Evolutionary conservation across 2,888 invertebrate species (phyloP).

Genomic region (Celastrina argiolus): DNA sequence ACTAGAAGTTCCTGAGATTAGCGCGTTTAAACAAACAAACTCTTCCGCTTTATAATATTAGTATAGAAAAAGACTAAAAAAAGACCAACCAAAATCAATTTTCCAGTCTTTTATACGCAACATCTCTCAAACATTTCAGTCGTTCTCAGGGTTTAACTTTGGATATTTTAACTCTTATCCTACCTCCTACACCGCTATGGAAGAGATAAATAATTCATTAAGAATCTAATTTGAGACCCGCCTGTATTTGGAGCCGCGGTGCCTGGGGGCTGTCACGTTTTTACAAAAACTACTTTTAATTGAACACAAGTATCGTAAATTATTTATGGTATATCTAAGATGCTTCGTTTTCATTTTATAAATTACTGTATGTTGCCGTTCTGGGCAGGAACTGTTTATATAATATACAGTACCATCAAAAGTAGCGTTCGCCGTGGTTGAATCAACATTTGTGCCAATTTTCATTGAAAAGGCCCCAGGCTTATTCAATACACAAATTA

Average conservation of each 20-base stretch:
- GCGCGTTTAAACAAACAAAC: too few relatives aligned
- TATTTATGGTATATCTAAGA: background rate
- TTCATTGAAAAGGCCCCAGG: too few relatives aligned
- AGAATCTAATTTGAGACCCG: constrained; percentile 25
- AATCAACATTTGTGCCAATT: too few relatives aligned
- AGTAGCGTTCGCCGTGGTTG: too few relatives aligned
- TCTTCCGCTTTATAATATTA: too few relatives aligned
- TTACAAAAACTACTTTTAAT: constrained; percentile 24
- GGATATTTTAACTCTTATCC: constrained; percentile 23
- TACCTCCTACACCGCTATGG: constrained; percentile 23
- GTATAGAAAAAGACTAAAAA: too few relatives aligned
- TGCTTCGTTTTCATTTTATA: background rate
- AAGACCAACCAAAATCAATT: too few relatives aligned
- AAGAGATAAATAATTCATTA: constrained; percentile 26
- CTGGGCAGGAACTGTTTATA: too few relatives aligned
- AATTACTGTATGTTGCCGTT: too few relatives aligned
- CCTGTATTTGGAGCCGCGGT: constrained; percentile 24
- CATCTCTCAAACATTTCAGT: constrained; percentile 8
- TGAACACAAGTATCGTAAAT: constrained; percentile 19
- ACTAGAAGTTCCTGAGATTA: too few relatives aligned
- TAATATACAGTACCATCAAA: too few relatives aligned
- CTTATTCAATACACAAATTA: too few relatives aligned
- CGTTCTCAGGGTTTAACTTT: constrained; percentile 23
- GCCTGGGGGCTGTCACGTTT: constrained; percentile 24
- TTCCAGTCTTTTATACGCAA: background rate